Percentiles rank a stretch among this genome's conserved stretches.
These are phyloP conservation scores for Gymnodraco acuticeps DNA, from an alignment of 2,797 vertebrate species.

Conservation along the genomic window DNA sequence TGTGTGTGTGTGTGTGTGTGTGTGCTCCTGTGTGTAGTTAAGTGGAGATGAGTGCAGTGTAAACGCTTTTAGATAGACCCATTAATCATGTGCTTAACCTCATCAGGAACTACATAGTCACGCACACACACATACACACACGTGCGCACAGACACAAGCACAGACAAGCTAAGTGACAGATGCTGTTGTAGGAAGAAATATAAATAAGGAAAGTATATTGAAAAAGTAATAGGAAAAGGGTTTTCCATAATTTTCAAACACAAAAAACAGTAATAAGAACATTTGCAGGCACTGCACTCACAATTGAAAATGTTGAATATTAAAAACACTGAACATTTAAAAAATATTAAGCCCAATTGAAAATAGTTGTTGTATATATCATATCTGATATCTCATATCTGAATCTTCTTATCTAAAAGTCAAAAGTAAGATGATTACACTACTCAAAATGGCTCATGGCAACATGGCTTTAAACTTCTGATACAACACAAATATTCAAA, in stretches of 20 bases:
- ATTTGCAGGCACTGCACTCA: no score
- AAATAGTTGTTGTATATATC: neutral
- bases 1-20: neutral
- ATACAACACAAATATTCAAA: neutral
- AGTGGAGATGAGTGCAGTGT: constrained; percentile 70
- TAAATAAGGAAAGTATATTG: constrained; percentile 10
- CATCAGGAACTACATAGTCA: constrained; percentile 49
- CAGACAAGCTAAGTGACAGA: neutral
- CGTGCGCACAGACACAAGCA: constrained; percentile 13
- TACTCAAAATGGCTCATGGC: neutral
- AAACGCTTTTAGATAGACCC: constrained; percentile 69
- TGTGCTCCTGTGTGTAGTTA: constrained; percentile 46
- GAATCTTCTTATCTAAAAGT: neutral
- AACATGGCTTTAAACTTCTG: neutral
- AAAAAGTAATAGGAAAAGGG: neutral
- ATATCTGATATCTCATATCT: no score
- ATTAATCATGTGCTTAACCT: constrained; percentile 79
- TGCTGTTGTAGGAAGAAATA: neutral
- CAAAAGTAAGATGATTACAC: no score
- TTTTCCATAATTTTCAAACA: neutral
- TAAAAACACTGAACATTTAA: no score
- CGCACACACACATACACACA: neutral
- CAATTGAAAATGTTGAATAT: no score
- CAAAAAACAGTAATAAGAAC: no score
- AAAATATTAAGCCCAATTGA: no score